Evolutionary conservation across 2,797 vertebrate species (phyloP).

Genomic region (Muraenolepis orangiensis): DNA sequence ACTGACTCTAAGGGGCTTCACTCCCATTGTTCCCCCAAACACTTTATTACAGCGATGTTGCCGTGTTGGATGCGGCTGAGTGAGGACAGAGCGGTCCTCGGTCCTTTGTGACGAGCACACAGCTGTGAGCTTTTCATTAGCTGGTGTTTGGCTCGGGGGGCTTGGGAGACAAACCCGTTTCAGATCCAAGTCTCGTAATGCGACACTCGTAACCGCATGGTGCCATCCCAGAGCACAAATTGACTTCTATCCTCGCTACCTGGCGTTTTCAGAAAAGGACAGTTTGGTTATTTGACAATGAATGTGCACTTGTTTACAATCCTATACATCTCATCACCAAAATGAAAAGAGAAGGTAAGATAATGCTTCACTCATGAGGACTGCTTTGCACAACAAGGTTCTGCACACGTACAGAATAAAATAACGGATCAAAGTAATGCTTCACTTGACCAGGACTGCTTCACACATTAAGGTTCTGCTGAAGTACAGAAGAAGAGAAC

Average conservation of each 20-base stretch:
- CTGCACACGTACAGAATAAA: constrained; percentile 59
- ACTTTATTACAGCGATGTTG: not conserved
- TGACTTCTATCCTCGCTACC: constrained; percentile 6
- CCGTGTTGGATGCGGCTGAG: constrained; percentile 15
- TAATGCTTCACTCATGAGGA: constrained; percentile 53
- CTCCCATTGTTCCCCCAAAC: constrained; percentile 29
- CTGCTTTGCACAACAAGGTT: constrained; percentile 51
- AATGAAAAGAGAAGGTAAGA: constrained; percentile 46
- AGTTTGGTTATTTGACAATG: not conserved
- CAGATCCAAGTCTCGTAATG: constrained; percentile 2
- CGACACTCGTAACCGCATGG: not conserved
- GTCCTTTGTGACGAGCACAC: constrained; percentile 31
- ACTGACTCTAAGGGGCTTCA: constrained; percentile 30
- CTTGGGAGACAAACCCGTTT: constrained; percentile 27
- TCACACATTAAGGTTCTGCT: constrained; percentile 56
- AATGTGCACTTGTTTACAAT: constrained; percentile 11
- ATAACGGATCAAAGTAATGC: constrained; percentile 44
- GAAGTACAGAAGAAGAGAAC: constrained; percentile 50
- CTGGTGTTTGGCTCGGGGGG: constrained; percentile 37
- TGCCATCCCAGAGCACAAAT: constrained; percentile 8
- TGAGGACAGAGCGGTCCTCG: constrained; percentile 23
- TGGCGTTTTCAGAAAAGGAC: not conserved
- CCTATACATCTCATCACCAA: constrained; percentile 28
- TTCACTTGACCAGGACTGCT: constrained; percentile 51
- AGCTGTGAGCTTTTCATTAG: constrained; percentile 53